phyloP scores from a whole-genome alignment of 2,888 invertebrate genomes.

The Cryptocephalus moraei region DNA sequence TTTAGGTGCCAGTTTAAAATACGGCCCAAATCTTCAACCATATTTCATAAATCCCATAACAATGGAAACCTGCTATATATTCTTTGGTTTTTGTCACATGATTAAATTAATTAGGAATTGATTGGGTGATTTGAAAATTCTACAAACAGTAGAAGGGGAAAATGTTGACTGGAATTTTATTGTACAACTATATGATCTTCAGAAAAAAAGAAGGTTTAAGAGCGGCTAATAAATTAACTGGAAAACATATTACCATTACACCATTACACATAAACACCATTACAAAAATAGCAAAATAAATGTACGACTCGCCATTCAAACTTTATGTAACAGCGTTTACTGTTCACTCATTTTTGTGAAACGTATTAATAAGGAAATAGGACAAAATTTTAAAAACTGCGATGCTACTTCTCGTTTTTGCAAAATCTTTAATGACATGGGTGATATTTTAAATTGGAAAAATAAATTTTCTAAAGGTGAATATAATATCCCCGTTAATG shows the following conservation, averaged over 20 bases:
- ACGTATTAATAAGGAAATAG: too few species aligned
- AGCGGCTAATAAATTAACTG: too few species aligned
- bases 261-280: background rate
- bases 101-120: background rate
- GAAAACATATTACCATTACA: too few species aligned
- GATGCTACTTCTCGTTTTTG: background rate
- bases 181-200: background rate
- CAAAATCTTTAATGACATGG: background rate
- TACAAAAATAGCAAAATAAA: background rate
- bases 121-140: too few species aligned
- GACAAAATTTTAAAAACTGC: background rate
- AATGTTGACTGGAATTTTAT: background rate
- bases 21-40: background rate
- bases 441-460: background rate
- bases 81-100: background rate
- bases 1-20: constrained; percentile 1
- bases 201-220: background rate
- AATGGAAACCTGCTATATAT: background rate
- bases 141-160: background rate
- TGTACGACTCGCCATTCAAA: background rate
- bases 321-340: background rate
- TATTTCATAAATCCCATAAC: background rate
- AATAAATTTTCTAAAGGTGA: background rate
- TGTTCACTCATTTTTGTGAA: background rate
- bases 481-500: background rate